Evolutionary conservation across 2,797 vertebrate species (phyloP).

Genomic region (Sparus aurata): DNA sequence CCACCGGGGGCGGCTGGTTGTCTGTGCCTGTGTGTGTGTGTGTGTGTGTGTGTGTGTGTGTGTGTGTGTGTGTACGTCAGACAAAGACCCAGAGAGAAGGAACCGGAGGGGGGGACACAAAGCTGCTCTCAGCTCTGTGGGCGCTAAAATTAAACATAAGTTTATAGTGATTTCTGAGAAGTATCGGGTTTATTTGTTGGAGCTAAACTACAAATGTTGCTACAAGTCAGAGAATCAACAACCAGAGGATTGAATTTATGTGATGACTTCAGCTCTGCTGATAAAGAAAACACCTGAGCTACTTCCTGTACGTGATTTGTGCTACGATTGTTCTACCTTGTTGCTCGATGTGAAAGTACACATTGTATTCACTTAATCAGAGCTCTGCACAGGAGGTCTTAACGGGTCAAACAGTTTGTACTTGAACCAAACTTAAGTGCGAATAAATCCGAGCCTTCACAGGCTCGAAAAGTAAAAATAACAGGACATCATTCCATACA

Average conservation of each 20-base stretch:
- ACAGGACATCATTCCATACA: constrained; percentile 1
- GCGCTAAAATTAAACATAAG: constrained; percentile 22
- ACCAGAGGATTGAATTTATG: not conserved
- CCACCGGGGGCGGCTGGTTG: constrained; percentile 9
- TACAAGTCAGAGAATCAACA: constrained; percentile 5
- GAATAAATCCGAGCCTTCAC: constrained; percentile 7
- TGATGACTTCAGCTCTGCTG: not conserved
- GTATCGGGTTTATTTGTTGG: not conserved
- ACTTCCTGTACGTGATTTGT: not conserved
- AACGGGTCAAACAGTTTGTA: constrained; percentile 4
- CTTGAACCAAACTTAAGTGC: not conserved
- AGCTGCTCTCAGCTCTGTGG: constrained; percentile 13
- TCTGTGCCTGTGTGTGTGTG: constrained; percentile 10
- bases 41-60: constrained; percentile 27
- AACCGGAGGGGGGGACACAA: not conserved
- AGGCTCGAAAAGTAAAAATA: not conserved
- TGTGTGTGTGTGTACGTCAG: constrained; percentile 21
- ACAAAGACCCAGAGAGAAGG: not conserved
- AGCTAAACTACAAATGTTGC: not conserved
- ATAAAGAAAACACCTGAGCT: constrained; percentile 4
- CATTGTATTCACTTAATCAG: constrained; percentile 11
- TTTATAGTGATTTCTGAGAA: not conserved
- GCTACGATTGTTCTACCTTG: not conserved
- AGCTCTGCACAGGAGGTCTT: constrained; percentile 6
- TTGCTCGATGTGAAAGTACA: not conserved